Evolutionary conservation across 2,113 vertebrate genomes (phyloP).

Genomic region (Tricholaema leucomelas): DNA sequence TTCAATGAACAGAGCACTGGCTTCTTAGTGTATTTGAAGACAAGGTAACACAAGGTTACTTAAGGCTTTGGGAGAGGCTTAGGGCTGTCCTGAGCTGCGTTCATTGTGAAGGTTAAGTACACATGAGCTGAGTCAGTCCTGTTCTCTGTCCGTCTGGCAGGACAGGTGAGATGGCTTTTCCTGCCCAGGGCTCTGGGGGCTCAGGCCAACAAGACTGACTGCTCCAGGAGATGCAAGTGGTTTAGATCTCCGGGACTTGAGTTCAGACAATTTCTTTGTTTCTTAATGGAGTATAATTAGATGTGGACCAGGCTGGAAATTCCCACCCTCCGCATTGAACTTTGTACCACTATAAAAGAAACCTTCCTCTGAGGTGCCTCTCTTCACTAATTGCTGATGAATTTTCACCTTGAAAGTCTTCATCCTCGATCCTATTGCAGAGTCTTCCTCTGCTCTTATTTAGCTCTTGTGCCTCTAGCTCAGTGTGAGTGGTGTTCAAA

Average conservation of each 20-base stretch:
- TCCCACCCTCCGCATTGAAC: not conserved
- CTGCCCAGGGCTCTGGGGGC: not conserved
- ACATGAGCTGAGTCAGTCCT: not conserved
- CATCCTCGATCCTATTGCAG: not conserved
- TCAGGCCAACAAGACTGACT: not conserved
- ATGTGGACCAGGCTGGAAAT: not conserved
- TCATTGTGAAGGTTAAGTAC: not conserved
- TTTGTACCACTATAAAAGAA: not conserved
- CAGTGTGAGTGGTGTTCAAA: not conserved
- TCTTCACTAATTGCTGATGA: not conserved
- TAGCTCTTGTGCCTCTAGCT: not conserved
- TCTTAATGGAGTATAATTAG: not conserved
- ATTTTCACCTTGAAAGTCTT: not conserved
- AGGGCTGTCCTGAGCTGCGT: not conserved
- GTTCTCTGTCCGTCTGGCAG: not conserved
- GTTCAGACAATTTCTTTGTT: not conserved
- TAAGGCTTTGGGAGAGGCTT: not conserved
- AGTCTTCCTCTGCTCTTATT: not conserved
- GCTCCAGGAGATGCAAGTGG: not conserved
- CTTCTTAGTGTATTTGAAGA: not conserved
- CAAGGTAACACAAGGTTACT: not conserved
- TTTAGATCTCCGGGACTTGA: not conserved
- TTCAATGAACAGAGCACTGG: rapidly evolving
- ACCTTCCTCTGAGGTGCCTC: not conserved
- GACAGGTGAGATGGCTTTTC: not conserved